Percentiles rank a stretch among this genome's conserved stretches.
Evolutionary conservation across 2,113 vertebrate genomes (phyloP).

Genomic region (Martes martes): DNA sequence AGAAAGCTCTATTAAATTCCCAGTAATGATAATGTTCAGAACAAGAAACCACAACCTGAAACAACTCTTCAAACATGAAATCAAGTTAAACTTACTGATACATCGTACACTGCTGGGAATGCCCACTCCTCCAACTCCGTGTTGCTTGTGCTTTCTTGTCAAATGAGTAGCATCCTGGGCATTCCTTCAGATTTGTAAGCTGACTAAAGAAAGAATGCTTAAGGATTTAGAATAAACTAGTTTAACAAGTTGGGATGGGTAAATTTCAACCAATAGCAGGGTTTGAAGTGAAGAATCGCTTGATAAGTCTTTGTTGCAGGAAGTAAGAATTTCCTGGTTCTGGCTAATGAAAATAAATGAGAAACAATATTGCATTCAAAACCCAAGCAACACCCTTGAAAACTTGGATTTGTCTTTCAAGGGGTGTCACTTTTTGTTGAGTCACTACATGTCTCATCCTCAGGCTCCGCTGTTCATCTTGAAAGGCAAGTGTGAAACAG

Average conservation of each 20-base stretch:
- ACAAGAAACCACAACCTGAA: neutral
- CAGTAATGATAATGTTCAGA: neutral
- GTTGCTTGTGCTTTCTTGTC: conserved; percentile 29
- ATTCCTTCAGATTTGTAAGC: conserved; percentile 51
- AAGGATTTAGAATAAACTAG: conserved; percentile 70
- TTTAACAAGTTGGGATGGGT: conserved; percentile 63
- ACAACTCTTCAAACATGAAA: conserved; percentile 25
- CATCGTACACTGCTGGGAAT: conserved; percentile 29
- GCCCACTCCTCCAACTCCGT: neutral
- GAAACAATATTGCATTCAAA: conserved; percentile 26
- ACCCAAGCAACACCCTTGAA: conserved; percentile 28
- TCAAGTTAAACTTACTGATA: conserved; percentile 70
- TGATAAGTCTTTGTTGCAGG: conserved; percentile 51
- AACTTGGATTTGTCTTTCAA: conserved; percentile 36
- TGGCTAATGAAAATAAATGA: conserved; percentile 53
- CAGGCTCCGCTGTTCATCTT: neutral
- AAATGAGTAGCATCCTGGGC: conserved; percentile 24
- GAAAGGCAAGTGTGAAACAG: neutral
- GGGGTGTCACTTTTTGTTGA: conserved; percentile 6
- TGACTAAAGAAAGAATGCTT: conserved; percentile 48
- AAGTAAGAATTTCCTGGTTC: conserved; percentile 68
- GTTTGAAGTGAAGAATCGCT: conserved; percentile 55
- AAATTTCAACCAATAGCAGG: conserved; percentile 52
- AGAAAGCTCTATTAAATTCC: neutral
- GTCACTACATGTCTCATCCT: conserved; percentile 20